Conservation (phyloP, 2,113 vertebrate species). For the Ceuthmochares aereus region DNA sequence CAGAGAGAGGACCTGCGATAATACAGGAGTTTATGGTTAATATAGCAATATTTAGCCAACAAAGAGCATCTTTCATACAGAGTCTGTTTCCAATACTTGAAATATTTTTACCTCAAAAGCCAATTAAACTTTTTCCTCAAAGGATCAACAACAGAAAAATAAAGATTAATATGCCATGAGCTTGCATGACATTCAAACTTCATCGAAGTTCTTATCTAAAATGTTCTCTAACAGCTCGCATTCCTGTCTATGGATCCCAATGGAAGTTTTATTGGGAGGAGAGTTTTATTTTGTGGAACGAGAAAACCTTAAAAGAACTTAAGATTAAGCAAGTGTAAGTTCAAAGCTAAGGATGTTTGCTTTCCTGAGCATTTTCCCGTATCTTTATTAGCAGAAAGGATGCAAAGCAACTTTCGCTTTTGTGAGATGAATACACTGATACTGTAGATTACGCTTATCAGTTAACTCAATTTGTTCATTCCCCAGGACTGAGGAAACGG, state of each 20-base stretch:
- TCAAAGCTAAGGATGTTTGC: neutral
- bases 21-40: neutral
- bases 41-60: neutral
- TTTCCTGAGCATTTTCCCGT: neutral
- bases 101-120: neutral
- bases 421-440: neutral
- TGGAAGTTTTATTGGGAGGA: neutral
- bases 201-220: neutral
- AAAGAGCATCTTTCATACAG: neutral
- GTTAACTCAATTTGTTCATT: neutral
- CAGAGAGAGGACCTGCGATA: constrained; percentile 88
- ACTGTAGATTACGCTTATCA: neutral
- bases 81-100: neutral
- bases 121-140: neutral
- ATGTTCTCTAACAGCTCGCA: neutral
- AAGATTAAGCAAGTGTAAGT: neutral
- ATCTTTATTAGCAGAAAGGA: neutral
- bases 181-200: neutral
- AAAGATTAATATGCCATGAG: neutral
- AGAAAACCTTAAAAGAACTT: neutral
- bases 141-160: neutral
- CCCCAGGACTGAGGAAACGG: neutral
- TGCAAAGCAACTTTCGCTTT: neutral
- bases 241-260: neutral
- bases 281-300: neutral